phyloP scores from a whole-genome alignment of 2,888 invertebrate genomes.

The Thera obeliscata region DNA sequence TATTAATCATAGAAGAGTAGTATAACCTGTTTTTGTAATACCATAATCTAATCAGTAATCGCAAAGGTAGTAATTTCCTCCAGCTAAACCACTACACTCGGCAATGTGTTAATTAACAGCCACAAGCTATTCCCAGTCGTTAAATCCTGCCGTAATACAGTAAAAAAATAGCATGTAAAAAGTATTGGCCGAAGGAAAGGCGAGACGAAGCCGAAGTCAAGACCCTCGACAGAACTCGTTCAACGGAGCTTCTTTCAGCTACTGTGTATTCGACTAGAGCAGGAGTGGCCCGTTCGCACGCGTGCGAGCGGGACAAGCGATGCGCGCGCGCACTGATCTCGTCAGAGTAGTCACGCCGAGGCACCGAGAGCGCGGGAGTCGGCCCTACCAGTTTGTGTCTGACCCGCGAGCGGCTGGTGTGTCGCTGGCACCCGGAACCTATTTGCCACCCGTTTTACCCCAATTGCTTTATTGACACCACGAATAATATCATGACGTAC shows the following conservation, averaged over 20 bases:
- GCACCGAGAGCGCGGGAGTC: constrained; percentile 58
- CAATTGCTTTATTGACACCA: constrained; percentile 63
- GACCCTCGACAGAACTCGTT: constrained; percentile 78
- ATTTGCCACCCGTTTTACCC: constrained; percentile 72
- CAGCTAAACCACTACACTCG: constrained; percentile 55
- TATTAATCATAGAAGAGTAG: constrained; percentile 19
- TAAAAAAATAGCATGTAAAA: constrained; percentile 73
- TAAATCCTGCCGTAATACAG: constrained; percentile 71
- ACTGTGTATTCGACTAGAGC: constrained; percentile 69
- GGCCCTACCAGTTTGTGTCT: constrained; percentile 77
- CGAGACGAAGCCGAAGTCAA: constrained; percentile 73
- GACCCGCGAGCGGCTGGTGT: constrained; percentile 76
- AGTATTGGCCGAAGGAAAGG: constrained; percentile 72
- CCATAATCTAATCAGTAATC: constrained; percentile 28
- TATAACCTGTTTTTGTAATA: constrained; percentile 16
- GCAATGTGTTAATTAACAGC: constrained; percentile 72
- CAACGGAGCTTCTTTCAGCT: constrained; percentile 70
- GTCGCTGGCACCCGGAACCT: constrained; percentile 66
- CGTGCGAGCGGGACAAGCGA: constrained; percentile 40
- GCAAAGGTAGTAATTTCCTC: constrained; percentile 39
- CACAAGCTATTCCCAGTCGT: constrained; percentile 60
- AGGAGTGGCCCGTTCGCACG: constrained; percentile 43
- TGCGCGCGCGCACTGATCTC: constrained; percentile 71
- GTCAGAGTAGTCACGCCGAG: constrained; percentile 67
- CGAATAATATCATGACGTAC: constrained; percentile 71